phyloP scores from a whole-genome alignment of 1,140 invertebrate species.

The Diploscapter pachys region DNA sequence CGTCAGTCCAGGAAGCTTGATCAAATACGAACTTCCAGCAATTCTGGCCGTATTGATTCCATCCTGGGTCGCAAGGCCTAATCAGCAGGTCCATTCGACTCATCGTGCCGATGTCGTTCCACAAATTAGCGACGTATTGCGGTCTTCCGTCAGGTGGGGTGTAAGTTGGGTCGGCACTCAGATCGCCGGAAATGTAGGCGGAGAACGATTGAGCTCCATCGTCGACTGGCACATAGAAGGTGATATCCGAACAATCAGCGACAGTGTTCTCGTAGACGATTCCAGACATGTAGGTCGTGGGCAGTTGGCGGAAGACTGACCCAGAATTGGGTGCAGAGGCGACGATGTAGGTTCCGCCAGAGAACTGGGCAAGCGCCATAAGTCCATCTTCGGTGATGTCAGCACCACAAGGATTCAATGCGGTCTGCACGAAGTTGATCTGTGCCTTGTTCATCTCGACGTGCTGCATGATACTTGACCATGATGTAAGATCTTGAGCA shows the following conservation, averaged over 20 bases:
- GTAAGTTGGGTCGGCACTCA: conserved; percentile 23
- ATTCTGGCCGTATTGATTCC: conserved; percentile 17
- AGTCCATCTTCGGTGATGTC: conserved; percentile 21
- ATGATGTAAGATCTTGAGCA: conserved; percentile 15
- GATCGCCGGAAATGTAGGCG: conserved; percentile 20
- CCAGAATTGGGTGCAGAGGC: conserved; percentile 31
- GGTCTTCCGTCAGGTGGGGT: conserved; percentile 15
- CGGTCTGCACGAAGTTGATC: conserved; percentile 34
- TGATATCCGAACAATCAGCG: conserved; percentile 21
- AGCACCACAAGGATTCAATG: conserved; percentile 31
- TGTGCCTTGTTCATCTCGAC: background rate
- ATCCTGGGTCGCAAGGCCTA: conserved; percentile 27
- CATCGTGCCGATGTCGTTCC: conserved; percentile 22
- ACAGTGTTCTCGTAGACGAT: conserved; percentile 32
- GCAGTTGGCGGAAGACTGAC: conserved; percentile 24
- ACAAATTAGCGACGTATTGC: conserved; percentile 2
- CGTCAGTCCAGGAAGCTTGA: conserved; percentile 15
- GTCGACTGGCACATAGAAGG: conserved; percentile 36
- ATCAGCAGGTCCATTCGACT: conserved; percentile 33
- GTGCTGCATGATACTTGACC: conserved; percentile 24
- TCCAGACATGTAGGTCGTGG: conserved; percentile 16
- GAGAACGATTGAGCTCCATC: conserved; percentile 28
- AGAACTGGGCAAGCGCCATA: conserved; percentile 9
- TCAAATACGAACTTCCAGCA: conserved; percentile 22
- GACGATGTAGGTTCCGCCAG: conserved; percentile 25